Percentiles rank a stretch among this genome's conserved stretches.
Evolutionary conservation across 2,113 vertebrate species (phyloP).

Genomic region (Urocitellus parryii): DNA sequence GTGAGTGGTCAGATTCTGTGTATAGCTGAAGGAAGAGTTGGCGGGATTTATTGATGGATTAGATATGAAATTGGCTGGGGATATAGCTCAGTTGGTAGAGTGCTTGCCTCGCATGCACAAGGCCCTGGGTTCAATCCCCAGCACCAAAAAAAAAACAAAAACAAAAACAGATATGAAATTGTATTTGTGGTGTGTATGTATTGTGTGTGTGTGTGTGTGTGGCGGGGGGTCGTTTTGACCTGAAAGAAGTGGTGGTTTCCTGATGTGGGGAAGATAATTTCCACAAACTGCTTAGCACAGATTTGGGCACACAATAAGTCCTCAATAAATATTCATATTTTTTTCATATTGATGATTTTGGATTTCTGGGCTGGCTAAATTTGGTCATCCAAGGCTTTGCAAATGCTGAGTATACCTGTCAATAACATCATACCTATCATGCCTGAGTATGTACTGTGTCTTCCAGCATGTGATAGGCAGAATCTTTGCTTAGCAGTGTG

Average conservation of each 20-base stretch:
- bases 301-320: neutral
- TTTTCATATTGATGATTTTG: slow-evolving; percentile 12
- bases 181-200: no score
- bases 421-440: neutral
- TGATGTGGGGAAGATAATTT: neutral
- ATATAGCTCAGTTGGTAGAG: no score
- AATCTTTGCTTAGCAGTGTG: neutral
- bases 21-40: neutral
- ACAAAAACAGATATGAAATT: neutral
- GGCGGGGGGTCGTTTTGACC: neutral
- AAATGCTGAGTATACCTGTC: neutral
- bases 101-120: no score
- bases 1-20: slow-evolving; percentile 10
- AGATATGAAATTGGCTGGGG: neutral
- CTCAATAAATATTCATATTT: neutral
- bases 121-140: no score
- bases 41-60: neutral
- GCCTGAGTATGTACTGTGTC: neutral
- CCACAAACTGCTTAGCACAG: neutral
- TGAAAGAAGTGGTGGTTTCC: neutral
- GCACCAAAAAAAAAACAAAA: no score
- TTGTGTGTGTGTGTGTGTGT: neutral
- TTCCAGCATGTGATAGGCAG: neutral
- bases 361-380: slow-evolving; percentile 31
- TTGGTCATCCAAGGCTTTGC: slow-evolving; percentile 17